phyloP scores from a whole-genome alignment of 1,140 invertebrate genomes.

The Drosophila arawakana region DNA sequence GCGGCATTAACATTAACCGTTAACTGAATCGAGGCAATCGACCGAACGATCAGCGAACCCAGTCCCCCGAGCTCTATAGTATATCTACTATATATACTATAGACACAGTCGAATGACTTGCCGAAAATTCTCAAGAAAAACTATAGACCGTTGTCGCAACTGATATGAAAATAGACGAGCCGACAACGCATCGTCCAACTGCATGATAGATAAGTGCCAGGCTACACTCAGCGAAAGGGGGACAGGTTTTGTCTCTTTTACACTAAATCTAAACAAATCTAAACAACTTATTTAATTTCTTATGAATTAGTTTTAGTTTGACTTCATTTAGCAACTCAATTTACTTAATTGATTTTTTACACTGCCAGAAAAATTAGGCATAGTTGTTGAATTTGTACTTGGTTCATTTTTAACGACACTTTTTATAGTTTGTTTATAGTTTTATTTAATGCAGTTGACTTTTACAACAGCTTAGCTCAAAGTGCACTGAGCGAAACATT shows the following conservation, averaged over 20 bases:
- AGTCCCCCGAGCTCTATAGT: not conserved
- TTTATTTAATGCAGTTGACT: not conserved
- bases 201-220: constrained; percentile 49
- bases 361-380: not conserved
- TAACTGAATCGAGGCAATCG: constrained; percentile 62
- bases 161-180: constrained; percentile 54
- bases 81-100: too few species aligned
- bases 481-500: constrained; percentile 3
- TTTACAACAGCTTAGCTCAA: not conserved
- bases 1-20: constrained; percentile 76
- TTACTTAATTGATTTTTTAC: not conserved
- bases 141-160: constrained; percentile 12
- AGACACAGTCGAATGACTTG: constrained; percentile 25
- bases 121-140: constrained; percentile 21
- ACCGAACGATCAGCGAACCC: constrained; percentile 63
- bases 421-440: not conserved
- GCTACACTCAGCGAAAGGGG: constrained; percentile 26
- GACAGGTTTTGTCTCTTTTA: not conserved
- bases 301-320: not conserved
- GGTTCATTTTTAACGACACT: not conserved
- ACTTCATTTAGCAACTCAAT: not conserved
- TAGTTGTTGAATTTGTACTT: not conserved
- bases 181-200: constrained; percentile 28
- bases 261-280: too few species aligned
- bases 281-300: not conserved